Base-by-base conservation (phyloP, 1,140 invertebrate species). In the Aradophagus sp. region DNA sequence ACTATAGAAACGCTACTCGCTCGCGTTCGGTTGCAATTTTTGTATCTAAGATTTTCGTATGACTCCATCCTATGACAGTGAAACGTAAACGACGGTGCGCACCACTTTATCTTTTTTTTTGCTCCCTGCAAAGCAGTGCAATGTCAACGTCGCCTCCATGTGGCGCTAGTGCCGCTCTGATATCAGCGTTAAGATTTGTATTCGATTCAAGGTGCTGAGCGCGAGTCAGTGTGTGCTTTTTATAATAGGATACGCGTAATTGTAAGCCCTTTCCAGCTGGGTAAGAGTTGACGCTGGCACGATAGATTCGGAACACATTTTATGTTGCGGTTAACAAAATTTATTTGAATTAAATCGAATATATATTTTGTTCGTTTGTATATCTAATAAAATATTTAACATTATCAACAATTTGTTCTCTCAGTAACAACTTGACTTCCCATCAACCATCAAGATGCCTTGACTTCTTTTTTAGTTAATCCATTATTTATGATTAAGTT, bases 341-440 rank as follows among this genome's bases (percentile, higher is more conserved):
- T 68, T 61, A 55, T 61, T 68, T 68, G 26, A 52, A 59, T 59
- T 50, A 20, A 56, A 56, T 66, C 48, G 29, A 61, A 68, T 47
- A 55, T 68, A 67, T 59, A 67, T 68, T 68, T 61, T 68, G 48
- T 68, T 68, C 55, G 47, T 61, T 61, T 68, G 65, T 68, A 68
- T 48, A 55, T 61, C 55, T 48, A 68, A 68, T 68, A 68, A 68
- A 68, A 68, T 68, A 53, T 68, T 68, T 68, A 61, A 68, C 56
- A 61, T 61, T 61, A 68, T 55, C 55, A 59, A 59, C 39, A 53
- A 67, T 44, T n/a, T 56, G 11, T 42, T 66, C 5, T 32, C 23
- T 58, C 10, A 53, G 55, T 58, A 31, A 48, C 15, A 35, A 38
- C 14, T 56, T 56, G 15, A 53, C 53, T 59, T 53, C 63, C 63